Conservation (phyloP, 2,113 vertebrate species). For the Eurypyga helias region DNA sequence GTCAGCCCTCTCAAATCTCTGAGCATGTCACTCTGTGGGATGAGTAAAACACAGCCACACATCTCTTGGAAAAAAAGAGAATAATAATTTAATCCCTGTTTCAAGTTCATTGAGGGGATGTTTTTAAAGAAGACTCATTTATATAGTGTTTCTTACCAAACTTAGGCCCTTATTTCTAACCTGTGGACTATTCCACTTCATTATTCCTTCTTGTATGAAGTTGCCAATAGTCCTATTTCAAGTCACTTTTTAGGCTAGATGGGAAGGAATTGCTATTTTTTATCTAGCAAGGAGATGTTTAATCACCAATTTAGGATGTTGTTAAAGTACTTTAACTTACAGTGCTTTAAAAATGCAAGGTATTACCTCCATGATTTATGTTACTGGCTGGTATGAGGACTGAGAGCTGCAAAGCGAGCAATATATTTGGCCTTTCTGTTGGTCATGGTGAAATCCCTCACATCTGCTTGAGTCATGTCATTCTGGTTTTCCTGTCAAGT, state of each 20-base stretch:
- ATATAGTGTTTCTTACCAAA: background rate
- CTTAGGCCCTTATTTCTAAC: background rate
- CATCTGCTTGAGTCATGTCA: background rate
- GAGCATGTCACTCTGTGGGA: background rate
- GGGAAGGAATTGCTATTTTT: background rate
- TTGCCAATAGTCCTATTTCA: background rate
- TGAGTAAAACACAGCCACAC: background rate
- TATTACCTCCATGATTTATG: background rate
- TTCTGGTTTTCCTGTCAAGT: background rate
- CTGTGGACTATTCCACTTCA: background rate
- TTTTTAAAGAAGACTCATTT: background rate
- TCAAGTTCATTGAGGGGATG: background rate
- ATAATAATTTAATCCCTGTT: background rate
- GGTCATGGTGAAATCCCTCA: background rate
- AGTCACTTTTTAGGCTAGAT: background rate
- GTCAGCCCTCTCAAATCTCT: background rate
- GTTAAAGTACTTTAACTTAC: background rate
- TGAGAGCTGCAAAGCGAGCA: background rate
- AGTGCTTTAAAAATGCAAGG: background rate
- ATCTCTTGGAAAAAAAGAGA: background rate
- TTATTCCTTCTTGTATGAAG: background rate
- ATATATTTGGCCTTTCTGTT: background rate
- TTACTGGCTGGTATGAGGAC: background rate
- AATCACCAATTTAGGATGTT: background rate
- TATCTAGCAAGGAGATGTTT: background rate